Percentiles rank a stretch among this genome's conserved stretches.
phyloP scores from a whole-genome alignment of 2,888 invertebrate species.

The Andrena flavipes region DNA sequence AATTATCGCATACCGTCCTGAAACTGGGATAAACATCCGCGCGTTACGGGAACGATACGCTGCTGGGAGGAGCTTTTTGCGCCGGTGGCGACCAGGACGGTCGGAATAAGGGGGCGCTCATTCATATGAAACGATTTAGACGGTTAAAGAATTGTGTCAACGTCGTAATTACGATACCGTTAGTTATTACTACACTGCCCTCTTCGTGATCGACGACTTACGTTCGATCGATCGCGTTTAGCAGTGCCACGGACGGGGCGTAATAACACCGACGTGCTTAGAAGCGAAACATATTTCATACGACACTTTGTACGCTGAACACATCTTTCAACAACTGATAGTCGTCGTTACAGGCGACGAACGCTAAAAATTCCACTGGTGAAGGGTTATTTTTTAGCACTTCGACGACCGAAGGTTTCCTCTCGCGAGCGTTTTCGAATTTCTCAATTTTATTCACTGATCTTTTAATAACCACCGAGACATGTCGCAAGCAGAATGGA shows the following conservation, averaged over 20 bases:
- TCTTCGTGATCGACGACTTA: slow-evolving; percentile 33
- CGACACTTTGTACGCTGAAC: background rate
- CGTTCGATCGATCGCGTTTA: slow-evolving; percentile 46
- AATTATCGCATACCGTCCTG: slow-evolving; percentile 5
- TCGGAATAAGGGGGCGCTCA: slow-evolving; percentile 25
- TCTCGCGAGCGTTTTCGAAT: no score
- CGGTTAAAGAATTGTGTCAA: slow-evolving; percentile 41
- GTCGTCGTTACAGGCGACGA: background rate
- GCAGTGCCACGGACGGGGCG: background rate
- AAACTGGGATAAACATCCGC: slow-evolving; percentile 3
- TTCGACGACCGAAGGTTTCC: no score
- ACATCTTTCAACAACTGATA: background rate
- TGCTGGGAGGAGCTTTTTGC: background rate
- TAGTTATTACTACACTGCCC: slow-evolving; percentile 41
- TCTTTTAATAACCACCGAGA: no score
- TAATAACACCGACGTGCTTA: slow-evolving; percentile 5
- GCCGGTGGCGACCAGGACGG: background rate
- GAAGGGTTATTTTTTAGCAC: no score
- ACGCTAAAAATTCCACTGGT: no score
- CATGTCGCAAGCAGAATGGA: no score
- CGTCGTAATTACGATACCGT: slow-evolving; percentile 55
- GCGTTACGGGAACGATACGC: slow-evolving; percentile 12
- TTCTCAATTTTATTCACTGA: no score
- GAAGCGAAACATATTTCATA: background rate
- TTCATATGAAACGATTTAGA: slow-evolving; percentile 42